Base-by-base conservation (phyloP, 2,888 invertebrate genomes). In the Amiota mariae region DNA sequence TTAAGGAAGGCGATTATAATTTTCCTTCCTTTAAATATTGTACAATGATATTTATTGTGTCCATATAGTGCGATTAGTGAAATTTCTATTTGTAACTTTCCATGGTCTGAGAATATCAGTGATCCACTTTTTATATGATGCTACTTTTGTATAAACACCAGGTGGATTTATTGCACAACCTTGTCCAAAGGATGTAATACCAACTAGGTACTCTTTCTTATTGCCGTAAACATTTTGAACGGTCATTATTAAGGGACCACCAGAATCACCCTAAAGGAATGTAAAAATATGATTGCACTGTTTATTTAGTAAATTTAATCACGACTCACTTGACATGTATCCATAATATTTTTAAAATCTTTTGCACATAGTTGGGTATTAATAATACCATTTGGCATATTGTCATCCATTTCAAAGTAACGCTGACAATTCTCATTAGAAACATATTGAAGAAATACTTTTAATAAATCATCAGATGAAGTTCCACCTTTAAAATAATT, bases 151-250 rank as follows among this genome's bases (percentile, higher is more conserved):
- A 46, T 73, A 73, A 15, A 73, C 63, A n/a, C 73, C 64, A 10
- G 73, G 73, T 6, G 63, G 46, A 9, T 13, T 2, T 8, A 8
- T 10, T 12, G 51, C 70, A 51, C 73, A 73, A 12, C 59, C 68
- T 6, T 59, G 59, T 20, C 73, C 73, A 51, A 68, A 73, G 12
- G 73, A 73, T 54, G 68, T 68, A 3, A 73, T 20, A 15, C 73
- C 73, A 15, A 73, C 24, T 8, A 61, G 15, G 46, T 61, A 57
- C 13, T 68, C 49, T 12, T 68, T 70, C 8, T 20, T 13, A n/a
- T 10, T 15, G 1, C 46, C 36, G 46, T 20, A 10, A 67, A 18
- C 59, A 51, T 48, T 54, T 47, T 15, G 47, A 24, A 49, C 68
- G 15, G 61, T 68, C 59, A 57, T 59, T 15, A 71, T 61, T 18